Base-by-base conservation (phyloP, 2,113 vertebrate species). In the Hydrolagus affinis region DNA sequence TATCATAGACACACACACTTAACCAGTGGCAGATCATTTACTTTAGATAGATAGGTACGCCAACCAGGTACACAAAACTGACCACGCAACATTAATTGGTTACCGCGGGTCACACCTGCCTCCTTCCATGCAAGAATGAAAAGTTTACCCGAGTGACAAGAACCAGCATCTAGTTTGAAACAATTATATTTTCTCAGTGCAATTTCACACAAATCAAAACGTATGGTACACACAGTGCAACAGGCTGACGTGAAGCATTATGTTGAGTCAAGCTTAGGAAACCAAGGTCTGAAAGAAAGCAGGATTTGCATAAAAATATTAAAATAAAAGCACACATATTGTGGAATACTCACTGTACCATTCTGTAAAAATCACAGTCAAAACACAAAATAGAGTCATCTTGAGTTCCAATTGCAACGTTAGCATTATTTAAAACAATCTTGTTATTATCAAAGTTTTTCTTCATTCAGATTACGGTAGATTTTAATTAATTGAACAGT, bases 341-440 rank as follows among this genome's bases (percentile, higher is more conserved):
- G 78, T 83, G 21, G 17, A 83, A 83, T 32, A 83, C 62, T 83
- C 23, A 68, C 78, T 83, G 62, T 28, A 83, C 32, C 60, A 83
- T 66, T 83, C 77, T 64, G 62, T 32, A 30, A 62, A 83, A 28
- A 66, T 66, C 32, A 62, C 62, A 66, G 66, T 66, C 25, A 66
- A 9, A 68, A 32, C 62, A 83, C 32, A 30, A 66, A 80, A 66
- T 68, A 66, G 60, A 83, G 1, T 44, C 44, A 83, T 68, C 28
- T 83, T 17, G 25, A 66, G 25, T 15, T 68, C 25, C 14, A 83
- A 32, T 66, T 68, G 64, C 57, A 32, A 83, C 19, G 17, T 68
- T 66, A 19, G n/a, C 14, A 15, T 59, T 17, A 8, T 15, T 7
- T 83, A 62, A 83, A 6, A 44, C 44, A 44, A 44, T 44, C 78